These are phyloP conservation scores for Anisognathus igniventris DNA, from an alignment of 2,797 vertebrate species.

Conservation along the genomic window DNA sequence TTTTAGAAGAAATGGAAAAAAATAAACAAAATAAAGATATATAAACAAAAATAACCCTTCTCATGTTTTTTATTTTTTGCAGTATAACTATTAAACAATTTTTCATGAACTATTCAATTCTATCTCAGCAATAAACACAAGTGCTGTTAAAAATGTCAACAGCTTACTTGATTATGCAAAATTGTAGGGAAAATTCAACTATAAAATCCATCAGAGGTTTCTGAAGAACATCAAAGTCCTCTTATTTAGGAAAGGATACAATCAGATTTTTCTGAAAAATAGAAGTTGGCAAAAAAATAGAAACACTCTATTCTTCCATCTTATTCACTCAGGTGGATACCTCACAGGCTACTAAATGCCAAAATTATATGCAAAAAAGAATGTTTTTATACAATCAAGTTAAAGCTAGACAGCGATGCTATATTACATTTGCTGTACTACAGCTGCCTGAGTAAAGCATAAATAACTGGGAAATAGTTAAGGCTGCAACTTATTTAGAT, in stretches of 20 bases:
- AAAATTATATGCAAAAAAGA: constrained; percentile 16
- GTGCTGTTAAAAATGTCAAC: constrained; percentile 63
- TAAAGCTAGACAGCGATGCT: neutral
- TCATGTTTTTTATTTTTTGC: neutral
- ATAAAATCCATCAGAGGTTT: constrained; percentile 66
- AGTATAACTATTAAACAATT: neutral
- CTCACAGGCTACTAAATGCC: constrained; percentile 33
- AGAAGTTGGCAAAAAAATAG: constrained; percentile 65
- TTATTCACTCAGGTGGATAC: constrained; percentile 46
- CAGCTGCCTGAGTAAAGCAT: neutral
- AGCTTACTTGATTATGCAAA: constrained; percentile 69
- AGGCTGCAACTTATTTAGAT: neutral
- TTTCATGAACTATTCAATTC: constrained; percentile 34
- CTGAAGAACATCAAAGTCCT: constrained; percentile 70
- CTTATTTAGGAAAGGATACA: constrained; percentile 66
- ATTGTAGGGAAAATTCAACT: constrained; percentile 67
- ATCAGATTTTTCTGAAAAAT: constrained; percentile 68
- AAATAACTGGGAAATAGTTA: neutral
- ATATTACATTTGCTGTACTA: neutral
- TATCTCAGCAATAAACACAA: constrained; percentile 58
- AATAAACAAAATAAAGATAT: neutral
- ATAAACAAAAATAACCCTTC: constrained; percentile 17
- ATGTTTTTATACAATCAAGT: neutral
- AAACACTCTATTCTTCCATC: constrained; percentile 55
- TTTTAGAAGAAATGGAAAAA: neutral